Conservation (phyloP, 2,888 invertebrate species). For the Drosophila glabriapex region DNA sequence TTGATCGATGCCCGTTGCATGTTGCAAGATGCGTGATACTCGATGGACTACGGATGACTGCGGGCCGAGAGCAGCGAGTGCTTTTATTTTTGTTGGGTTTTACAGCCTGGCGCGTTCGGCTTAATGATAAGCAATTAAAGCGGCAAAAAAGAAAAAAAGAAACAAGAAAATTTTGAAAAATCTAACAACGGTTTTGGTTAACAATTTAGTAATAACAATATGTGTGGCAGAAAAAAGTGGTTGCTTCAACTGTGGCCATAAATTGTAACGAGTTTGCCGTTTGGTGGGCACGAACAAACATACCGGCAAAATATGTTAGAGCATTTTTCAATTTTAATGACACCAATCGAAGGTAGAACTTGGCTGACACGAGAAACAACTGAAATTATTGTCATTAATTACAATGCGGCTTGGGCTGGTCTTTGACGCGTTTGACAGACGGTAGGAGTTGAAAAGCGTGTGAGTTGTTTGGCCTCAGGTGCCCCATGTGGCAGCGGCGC, state of each 20-base stretch:
- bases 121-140: slow-evolving; percentile 34
- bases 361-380: slow-evolving; percentile 69
- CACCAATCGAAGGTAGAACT: slow-evolving; percentile 63
- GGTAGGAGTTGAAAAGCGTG: slow-evolving; percentile 76
- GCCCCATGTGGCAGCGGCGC: slow-evolving; percentile 34
- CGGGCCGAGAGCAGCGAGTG: slow-evolving; percentile 2
- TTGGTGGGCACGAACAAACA: slow-evolving; percentile 59
- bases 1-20: slow-evolving; percentile 46
- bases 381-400: slow-evolving; percentile 82
- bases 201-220: slow-evolving; percentile 58
- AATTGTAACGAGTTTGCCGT: slow-evolving; percentile 61
- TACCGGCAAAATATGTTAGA: slow-evolving; percentile 50
- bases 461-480: slow-evolving; percentile 57
- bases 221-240: slow-evolving; percentile 45
- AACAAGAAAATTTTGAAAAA: background rate
- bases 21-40: slow-evolving; percentile 40
- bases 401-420: slow-evolving; percentile 68
- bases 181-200: slow-evolving; percentile 34
- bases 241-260: slow-evolving; percentile 49
- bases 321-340: slow-evolving; percentile 75
- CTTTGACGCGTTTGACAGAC: slow-evolving; percentile 78
- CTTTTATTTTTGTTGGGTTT: slow-evolving; percentile 53
- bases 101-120: slow-evolving; percentile 65
- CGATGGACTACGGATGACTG: slow-evolving; percentile 2
- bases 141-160: slow-evolving; percentile 8